phyloP scores from a whole-genome alignment of 2,797 vertebrate genomes.

The Xenentodon cancila region DNA sequence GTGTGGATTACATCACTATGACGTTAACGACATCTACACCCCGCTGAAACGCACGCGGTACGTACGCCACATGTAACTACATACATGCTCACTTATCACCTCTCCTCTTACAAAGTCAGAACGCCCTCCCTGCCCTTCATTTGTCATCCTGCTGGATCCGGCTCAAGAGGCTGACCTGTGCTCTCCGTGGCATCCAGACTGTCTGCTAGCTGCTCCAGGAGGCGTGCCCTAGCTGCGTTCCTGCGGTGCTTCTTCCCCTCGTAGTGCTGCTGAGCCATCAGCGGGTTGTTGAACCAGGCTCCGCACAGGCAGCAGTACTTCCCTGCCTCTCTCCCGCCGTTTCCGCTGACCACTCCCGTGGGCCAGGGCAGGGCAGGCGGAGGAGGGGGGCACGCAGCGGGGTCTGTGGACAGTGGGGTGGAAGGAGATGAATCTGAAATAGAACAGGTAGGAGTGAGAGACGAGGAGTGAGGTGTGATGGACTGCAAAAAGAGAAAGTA shows the following conservation, averaged over 20 bases:
- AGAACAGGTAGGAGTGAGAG: conserved; percentile 7
- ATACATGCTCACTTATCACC: conserved; percentile 53
- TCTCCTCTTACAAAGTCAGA: conserved; percentile 48
- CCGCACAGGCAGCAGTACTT: conserved; percentile 87
- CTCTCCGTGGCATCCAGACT: conserved; percentile 85
- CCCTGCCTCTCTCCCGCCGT: conserved; percentile 79
- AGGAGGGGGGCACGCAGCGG: conserved; percentile 51
- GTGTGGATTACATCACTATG: conserved; percentile 28
- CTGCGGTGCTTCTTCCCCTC: conserved; percentile 89
- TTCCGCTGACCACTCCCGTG: conserved; percentile 63
- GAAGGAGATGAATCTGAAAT: conserved; percentile 79
- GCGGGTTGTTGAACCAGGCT: conserved; percentile 89
- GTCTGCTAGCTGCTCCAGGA: conserved; percentile 84
- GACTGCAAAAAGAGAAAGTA: conserved; percentile 7
- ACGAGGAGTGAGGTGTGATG: background rate
- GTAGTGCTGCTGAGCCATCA: conserved; percentile 90
- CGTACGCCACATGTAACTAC: conserved; percentile 33
- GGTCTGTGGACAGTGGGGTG: conserved; percentile 75
- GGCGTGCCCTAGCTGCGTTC: conserved; percentile 84
- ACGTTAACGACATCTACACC: conserved; percentile 41
- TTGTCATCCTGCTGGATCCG: conserved; percentile 26
- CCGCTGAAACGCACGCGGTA: conserved; percentile 24
- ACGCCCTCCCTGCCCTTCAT: conserved; percentile 30
- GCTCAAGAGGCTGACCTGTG: conserved; percentile 79
- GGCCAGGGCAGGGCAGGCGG: conserved; percentile 70